phyloP scores from a whole-genome alignment of 2,888 invertebrate genomes.

The Beris morrisii region DNA sequence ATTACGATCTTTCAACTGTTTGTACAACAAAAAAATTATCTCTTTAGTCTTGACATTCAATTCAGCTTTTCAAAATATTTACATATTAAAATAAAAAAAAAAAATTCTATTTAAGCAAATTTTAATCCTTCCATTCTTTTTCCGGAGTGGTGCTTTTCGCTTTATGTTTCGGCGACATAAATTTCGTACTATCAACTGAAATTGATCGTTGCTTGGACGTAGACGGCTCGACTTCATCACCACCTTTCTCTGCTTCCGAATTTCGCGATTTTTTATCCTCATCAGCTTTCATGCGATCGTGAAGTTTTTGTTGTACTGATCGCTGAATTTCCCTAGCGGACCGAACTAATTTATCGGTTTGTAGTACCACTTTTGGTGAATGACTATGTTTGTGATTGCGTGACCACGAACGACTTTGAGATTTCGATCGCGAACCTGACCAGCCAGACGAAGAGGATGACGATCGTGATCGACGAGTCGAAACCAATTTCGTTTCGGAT shows the following conservation, averaged over 20 bases:
- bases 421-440: constrained; percentile 47
- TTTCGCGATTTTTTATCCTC: constrained; percentile 16
- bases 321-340: constrained; percentile 52
- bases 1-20: too few species aligned
- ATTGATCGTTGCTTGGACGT: constrained; percentile 33
- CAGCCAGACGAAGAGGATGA: constrained; percentile 46
- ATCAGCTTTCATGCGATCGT: constrained; percentile 49
- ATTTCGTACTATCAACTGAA: constrained; percentile 40
- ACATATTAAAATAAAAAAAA: neutral
- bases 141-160: constrained; percentile 38
- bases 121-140: constrained; percentile 17
- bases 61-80: neutral
- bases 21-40: neutral
- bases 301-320: constrained; percentile 49
- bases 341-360: constrained; percentile 50
- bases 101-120: neutral
- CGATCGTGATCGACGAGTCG: constrained; percentile 52
- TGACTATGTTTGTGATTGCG: neutral
- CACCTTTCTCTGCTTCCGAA: neutral
- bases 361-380: constrained; percentile 40
- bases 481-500: constrained; percentile 47
- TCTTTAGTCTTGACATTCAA: neutral
- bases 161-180: constrained; percentile 41
- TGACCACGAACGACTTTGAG: constrained; percentile 42
- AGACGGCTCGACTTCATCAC: constrained; percentile 12